A percentile compares a stretch with the other conserved stretches of the same genome.
These are phyloP conservation scores for Actinia tenebrosa DNA, from an alignment of 64 coral and sea anemone genomes.

Conservation along the genomic window DNA sequence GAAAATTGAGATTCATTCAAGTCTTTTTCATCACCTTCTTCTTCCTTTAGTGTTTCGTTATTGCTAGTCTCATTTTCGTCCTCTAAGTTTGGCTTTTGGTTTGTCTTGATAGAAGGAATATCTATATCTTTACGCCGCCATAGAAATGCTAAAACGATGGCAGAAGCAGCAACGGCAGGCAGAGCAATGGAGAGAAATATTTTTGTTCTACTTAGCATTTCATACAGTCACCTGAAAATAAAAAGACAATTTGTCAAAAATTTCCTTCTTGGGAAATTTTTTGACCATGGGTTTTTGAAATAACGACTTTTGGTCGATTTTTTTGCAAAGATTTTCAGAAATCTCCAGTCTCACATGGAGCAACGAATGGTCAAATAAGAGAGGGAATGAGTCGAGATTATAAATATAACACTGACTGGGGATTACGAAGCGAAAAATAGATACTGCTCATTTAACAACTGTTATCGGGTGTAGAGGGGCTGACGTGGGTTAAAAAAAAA, in stretches of 20 bases:
- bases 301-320: not conserved
- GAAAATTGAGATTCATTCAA: conserved; percentile 1
- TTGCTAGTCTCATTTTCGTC: conserved; percentile 15
- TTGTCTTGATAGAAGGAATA: not conserved
- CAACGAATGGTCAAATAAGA: not conserved
- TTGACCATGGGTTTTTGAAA: not conserved
- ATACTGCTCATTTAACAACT: not conserved
- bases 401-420: not conserved
- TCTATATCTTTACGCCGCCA: conserved; percentile 63
- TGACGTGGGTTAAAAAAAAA: not conserved
- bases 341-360: not conserved
- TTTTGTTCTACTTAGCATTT: conserved; percentile 52
- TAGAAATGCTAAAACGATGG: conserved; percentile 67
- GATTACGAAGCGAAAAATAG: not conserved
- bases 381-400: conserved; percentile 5
- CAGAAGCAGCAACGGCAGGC: conserved; percentile 59
- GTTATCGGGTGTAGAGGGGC: not conserved
- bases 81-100: not conserved
- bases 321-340: not conserved
- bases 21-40: not conserved
- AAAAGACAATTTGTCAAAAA: not conserved
- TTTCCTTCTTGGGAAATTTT: not conserved
- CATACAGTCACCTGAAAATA: conserved; percentile 3
- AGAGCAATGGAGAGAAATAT: conserved; percentile 43
- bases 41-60: not conserved